Evolutionary conservation across 2,797 vertebrate genomes (phyloP), one percentile per base, ranked within the genome.

Genomic region (Meda fulgida): DNA sequence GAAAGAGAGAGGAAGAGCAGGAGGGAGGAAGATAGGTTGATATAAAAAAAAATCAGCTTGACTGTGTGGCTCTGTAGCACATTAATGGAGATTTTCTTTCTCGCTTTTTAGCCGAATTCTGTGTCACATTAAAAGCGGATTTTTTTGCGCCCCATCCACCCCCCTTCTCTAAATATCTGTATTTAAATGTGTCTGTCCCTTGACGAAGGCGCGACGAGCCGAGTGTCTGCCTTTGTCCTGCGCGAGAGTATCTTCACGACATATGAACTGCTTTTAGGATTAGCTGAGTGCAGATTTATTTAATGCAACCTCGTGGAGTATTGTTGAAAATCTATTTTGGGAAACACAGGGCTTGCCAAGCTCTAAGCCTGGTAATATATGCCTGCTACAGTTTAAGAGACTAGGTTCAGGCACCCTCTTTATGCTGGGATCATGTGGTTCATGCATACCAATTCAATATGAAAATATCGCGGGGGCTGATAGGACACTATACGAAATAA

Each of bases 271-370:
- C 95, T 95, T 92, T 94, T 92, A 93, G 95, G 95, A 96, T 96
- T 96, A 96, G 93, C 92, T 72, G 89, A 94, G 94, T 92, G 87
- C 92, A 95, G 95, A 96, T 96, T 96, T 96, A 96, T 95, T 96
- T 96, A 96, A 95, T 96, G 96, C 95, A 95, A 94, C 95, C 94
- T 96, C 92, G 94, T 94, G 93, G 92, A 94, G 94, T 93, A 96
- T 96, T 95, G 95, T 96, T 94, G 92, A 58, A 95, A 96, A 95
- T 96, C 95, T 96, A 96, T 96, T 96, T 96, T 95, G 93, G 95
- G 95, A 89, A 86, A 94, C 92, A 92, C 90, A 91, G 90, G 92
- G 93, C 92, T 94, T 94, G 94, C 93, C 93, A 94, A 95, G 94
- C 95, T 94, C 91, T 96, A 96, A 96, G 95, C 95, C 95, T 96